These are phyloP conservation scores for Thymallus thymallus DNA, from an alignment of 2,113 vertebrate species.

Conservation along the genomic window DNA sequence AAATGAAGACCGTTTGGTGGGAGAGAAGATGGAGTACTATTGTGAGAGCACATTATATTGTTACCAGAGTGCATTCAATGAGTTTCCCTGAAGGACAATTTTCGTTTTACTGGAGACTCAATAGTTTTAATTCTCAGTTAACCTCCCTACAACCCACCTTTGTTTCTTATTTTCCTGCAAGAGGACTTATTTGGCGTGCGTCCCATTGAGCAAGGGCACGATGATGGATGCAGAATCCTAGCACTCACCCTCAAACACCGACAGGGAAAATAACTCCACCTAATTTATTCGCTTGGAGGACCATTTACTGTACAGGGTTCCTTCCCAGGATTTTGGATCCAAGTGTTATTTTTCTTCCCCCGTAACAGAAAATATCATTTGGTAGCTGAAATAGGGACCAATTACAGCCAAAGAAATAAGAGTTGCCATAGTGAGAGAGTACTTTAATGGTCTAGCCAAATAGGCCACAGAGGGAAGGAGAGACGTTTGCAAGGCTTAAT, in stretches of 20 bases:
- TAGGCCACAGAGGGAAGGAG: slow-evolving; percentile 11
- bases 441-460: slow-evolving; percentile 6
- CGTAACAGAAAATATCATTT: slow-evolving; percentile 4
- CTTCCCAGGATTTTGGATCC: slow-evolving; percentile 4
- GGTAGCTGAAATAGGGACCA: slow-evolving; percentile 15
- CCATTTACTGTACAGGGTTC: slow-evolving; percentile 25
- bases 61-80: not conserved
- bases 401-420: slow-evolving; percentile 26
- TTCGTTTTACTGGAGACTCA: slow-evolving; percentile 22
- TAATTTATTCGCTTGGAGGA: slow-evolving; percentile 30
- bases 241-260: slow-evolving; percentile 45
- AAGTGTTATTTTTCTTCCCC: slow-evolving; percentile 6
- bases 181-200: slow-evolving; percentile 23
- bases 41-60: slow-evolving; percentile 34
- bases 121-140: slow-evolving; percentile 29
- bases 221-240: slow-evolving; percentile 45
- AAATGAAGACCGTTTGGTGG: slow-evolving; percentile 33
- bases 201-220: slow-evolving; percentile 49
- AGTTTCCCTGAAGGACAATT: slow-evolving; percentile 18
- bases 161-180: slow-evolving; percentile 4
- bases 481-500: slow-evolving; percentile 10
- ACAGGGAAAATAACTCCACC: slow-evolving; percentile 27
- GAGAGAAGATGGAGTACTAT: slow-evolving; percentile 24
- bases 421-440: not conserved
- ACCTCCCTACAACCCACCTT: slow-evolving; percentile 14